A percentile compares a stretch with the other conserved stretches of the same genome.
phyloP scores from a whole-genome alignment of 2,888 invertebrate genomes.

The Tanaodytes sp. region DNA sequence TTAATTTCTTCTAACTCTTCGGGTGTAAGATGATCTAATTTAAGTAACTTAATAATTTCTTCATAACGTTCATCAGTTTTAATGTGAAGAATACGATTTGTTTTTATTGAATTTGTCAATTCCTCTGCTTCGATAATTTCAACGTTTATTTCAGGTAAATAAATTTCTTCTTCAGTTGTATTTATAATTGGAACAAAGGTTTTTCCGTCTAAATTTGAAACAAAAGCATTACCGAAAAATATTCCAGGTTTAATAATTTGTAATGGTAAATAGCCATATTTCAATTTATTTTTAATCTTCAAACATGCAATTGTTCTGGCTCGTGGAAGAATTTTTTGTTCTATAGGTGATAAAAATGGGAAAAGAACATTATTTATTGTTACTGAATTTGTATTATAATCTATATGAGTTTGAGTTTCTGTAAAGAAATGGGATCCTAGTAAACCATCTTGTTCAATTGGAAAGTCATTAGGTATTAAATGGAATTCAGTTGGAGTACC shows the following conservation, averaged over 20 bases:
- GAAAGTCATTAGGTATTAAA: slow-evolving; percentile 7
- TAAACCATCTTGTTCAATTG: slow-evolving; percentile 10
- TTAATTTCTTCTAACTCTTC: background rate
- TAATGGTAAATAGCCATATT: slow-evolving; percentile 1
- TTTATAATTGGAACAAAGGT: background rate
- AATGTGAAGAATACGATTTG: background rate
- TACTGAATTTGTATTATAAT: slow-evolving; percentile 10
- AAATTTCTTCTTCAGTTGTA: background rate
- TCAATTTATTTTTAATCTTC: background rate
- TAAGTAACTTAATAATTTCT: background rate
- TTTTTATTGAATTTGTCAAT: no score
- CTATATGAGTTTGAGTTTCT: slow-evolving; percentile 1
- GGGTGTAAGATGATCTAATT: background rate
- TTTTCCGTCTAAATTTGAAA: background rate
- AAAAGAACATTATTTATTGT: background rate
- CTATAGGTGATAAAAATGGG: background rate
- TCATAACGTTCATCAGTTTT: background rate
- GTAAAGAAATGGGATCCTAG: slow-evolving; percentile 12
- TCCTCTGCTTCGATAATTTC: background rate
- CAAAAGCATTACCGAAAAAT: slow-evolving; percentile 9
- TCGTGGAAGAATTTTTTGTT: background rate
- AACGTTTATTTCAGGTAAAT: background rate
- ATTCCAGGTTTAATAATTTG: background rate
- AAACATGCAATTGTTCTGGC: background rate
- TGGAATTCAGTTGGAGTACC: slow-evolving; percentile 10